phyloP scores from a whole-genome alignment of 1,140 invertebrate species.

The Psix sp. region DNA sequence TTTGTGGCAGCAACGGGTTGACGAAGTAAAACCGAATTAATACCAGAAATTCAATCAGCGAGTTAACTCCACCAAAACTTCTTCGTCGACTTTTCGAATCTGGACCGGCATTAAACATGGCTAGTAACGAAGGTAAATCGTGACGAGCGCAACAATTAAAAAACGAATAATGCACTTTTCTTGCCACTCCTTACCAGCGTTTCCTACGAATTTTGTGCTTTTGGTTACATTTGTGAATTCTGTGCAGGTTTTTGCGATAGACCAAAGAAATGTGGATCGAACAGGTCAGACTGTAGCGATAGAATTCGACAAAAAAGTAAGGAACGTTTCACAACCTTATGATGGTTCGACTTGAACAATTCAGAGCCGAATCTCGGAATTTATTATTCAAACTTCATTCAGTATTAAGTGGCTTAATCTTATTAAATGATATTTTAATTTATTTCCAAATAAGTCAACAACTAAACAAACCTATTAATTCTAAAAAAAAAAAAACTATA shows the following conservation, averaged over 20 bases:
- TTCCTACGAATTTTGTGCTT: conserved; percentile 29
- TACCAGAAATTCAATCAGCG: conserved; percentile 59
- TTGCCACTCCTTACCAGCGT: neutral
- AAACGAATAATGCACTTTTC: neutral
- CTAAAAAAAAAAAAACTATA: no score
- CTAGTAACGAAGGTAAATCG: conserved; percentile 50
- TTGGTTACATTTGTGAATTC: conserved; percentile 36
- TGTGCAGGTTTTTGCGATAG: conserved; percentile 25
- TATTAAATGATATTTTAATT: no score
- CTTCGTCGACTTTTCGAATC: conserved; percentile 40
- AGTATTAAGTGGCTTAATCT: no score
- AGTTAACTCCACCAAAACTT: conserved; percentile 55
- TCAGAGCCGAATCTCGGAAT: no score
- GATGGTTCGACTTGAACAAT: neutral
- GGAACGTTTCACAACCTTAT: no score
- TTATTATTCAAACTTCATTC: neutral
- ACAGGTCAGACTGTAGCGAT: conserved; percentile 36
- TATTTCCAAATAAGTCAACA: no score
- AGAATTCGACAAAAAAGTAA: neutral
- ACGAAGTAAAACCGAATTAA: conserved; percentile 59
- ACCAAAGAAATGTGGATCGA: conserved; percentile 17
- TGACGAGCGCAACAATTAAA: conserved; percentile 14
- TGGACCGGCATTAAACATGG: conserved; percentile 30
- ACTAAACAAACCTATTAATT: no score
- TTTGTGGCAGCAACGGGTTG: conserved; percentile 39